Base-by-base conservation (phyloP, 2,113 vertebrate genomes). In the Larimichthys crocea region DNA sequence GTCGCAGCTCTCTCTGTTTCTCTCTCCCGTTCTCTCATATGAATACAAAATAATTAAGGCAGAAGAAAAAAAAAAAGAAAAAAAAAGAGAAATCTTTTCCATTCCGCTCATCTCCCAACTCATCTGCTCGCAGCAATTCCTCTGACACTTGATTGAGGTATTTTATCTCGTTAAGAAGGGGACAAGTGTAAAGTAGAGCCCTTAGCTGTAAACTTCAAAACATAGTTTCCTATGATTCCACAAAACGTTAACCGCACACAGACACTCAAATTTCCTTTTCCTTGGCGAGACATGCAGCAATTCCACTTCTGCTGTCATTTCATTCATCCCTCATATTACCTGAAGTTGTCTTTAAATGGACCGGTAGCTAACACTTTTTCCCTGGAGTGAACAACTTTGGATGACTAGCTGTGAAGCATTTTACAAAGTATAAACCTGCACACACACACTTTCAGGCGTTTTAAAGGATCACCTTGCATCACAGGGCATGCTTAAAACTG, bases 31-130 rank as follows among this genome's bases (percentile, higher is more conserved):
- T 70, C 88, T 72, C 86, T 93, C 87, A 64, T 87, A 79, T 89
- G 90, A 93, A 93, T 92, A 90, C 90, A 92, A 89, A 93, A 83
- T 69, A 83, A 86, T 87, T 74, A 74, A 81, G 76, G 57, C 78
- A 74, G 81, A 86, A 84, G 86, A 72, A 85, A 24, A 24, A 1
- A 24, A 26, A 26, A 26, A 26, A 2, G 1, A 3, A 87, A 89
- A 86, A 84, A 86, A 66, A 85, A 86, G 74, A 74, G 62, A 77
- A 86, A 82, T 81, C 26, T 80, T 42, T 75, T 77, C 82, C 80
- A 64, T 76, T 50, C 62, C 44, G 72, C 75, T 80, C 70, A 70
- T 76, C 50, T 53, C 44, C 48, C 24, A 35, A 74, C 73, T 60
- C 26, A 24, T 79, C 82, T 86, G 71, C 81, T 89, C 10, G 1